Percentiles rank a stretch among this genome's conserved stretches.
These are phyloP conservation scores for Felis catus DNA, from an alignment of 2,113 vertebrate species.

Conservation along the genomic window DNA sequence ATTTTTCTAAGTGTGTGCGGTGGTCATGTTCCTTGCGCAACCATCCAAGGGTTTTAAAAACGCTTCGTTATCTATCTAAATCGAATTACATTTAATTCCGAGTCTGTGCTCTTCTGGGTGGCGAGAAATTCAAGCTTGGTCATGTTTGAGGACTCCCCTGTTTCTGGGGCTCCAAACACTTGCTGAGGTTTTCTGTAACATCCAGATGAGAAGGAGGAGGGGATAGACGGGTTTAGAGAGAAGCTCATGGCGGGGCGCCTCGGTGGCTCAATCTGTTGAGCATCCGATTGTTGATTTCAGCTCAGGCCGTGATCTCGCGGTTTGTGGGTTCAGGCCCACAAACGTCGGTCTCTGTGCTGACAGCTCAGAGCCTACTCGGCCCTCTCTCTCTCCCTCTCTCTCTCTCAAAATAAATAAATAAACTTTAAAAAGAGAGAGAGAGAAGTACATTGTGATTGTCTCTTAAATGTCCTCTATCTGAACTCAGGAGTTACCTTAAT, in stretches of 20 bases:
- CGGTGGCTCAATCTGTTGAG: too few species aligned
- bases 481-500: neutral
- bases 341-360: too few species aligned
- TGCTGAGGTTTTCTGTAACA: neutral
- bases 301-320: too few species aligned
- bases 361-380: too few species aligned
- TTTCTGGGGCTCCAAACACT: neutral
- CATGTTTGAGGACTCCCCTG: neutral
- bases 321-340: too few species aligned
- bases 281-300: too few species aligned
- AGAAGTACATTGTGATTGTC: neutral
- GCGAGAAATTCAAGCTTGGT: neutral
- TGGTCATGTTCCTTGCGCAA: neutral
- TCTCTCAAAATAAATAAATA: too few species aligned
- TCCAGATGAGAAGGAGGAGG: neutral
- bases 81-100: neutral
- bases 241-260: neutral
- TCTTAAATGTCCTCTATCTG: neutral
- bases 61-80: neutral
- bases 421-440: neutral
- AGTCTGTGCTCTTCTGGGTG: neutral
- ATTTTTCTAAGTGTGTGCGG: slow-evolving; percentile 11
- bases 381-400: too few species aligned
- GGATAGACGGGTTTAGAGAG: neutral
- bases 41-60: neutral